Base-by-base conservation (phyloP, 2,888 invertebrate species). In the Diloba caeruleocephala region DNA sequence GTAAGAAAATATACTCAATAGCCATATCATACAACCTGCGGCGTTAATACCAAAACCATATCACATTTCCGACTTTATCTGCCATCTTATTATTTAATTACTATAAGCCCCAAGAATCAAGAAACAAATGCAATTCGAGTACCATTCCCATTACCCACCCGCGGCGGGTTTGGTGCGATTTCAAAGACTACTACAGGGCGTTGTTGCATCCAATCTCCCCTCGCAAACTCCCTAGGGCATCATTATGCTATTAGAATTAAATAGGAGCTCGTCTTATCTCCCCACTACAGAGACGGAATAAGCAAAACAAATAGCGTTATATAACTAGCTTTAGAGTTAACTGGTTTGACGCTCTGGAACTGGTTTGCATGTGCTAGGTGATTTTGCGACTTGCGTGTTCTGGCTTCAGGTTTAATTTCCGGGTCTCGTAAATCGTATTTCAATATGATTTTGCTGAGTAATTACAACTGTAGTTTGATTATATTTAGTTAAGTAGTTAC, bases 221-320 rank as follows among this genome's bases (percentile, higher is more conserved):
- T 60, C 49, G 33, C 58, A 12, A 52, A 68, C 66, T 66, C 82
- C 82, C 82, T 52, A 17, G 73, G 79, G 87, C 76, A 82, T 84
- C 85, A 88, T 90, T 85, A 83, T 78, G 79, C 86, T 81, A 88
- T 90, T 88, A 88, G 79, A 81, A 85, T 87, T 87, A 88, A 88
- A 88, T 88, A 86, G 85, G 76, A 78, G 74, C 59, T 55, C 60
- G 55, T 72, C 81, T 86, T 89, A 88, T 89, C 88, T 82, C 66
- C 42, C 51, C 58, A 61, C 69, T 70, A 77, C 82, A 80, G 82
- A 73, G 79, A 70, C 55, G 76, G 76, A 79, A 84, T 85, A 83
- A 87, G 84, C 83, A 79, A 84, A 85, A 87, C 82, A 88, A 88
- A 89, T 87, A 81, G 79, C 71, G 67, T 56, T 66, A 46, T 68